Conservation (phyloP, 2,888 invertebrate genomes). For the Chelonus formosanus region DNA sequence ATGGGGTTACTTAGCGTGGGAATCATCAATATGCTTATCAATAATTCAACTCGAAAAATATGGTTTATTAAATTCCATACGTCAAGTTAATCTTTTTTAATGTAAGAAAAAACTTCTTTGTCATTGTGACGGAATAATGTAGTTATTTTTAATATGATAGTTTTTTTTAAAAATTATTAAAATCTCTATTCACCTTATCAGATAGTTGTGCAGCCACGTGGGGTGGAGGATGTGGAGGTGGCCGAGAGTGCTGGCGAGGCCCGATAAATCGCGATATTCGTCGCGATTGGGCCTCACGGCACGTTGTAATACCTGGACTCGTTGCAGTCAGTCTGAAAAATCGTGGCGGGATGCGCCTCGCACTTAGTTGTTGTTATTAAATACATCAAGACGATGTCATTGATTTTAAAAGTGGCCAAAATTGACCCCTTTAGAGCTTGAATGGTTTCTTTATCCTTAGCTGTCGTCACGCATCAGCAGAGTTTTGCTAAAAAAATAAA, state of each 20-base stretch:
- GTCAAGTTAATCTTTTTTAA: too few relatives aligned
- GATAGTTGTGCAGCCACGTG: conserved; percentile 62
- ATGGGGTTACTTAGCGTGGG: too few relatives aligned
- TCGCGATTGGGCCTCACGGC: conserved; percentile 31
- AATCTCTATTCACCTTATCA: conserved; percentile 54
- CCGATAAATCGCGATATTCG: conserved; percentile 38
- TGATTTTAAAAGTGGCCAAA: conserved; percentile 36
- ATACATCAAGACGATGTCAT: conserved; percentile 56
- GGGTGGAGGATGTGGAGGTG: conserved; percentile 59
- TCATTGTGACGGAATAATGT: neutral
- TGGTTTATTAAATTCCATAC: too few relatives aligned
- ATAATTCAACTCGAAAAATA: too few relatives aligned
- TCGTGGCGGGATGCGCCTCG: conserved; percentile 47
- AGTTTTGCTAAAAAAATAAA: too few relatives aligned
- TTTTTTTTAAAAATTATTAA: too few relatives aligned
- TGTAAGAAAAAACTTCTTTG: too few relatives aligned
- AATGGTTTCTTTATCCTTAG: neutral
- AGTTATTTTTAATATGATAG: too few relatives aligned
- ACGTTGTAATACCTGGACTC: conserved; percentile 47
- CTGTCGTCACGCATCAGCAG: conserved; percentile 31
- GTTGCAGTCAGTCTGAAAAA: conserved; percentile 52
- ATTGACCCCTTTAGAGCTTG: conserved; percentile 16
- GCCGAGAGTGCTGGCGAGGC: conserved; percentile 45
- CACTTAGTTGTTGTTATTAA: conserved; percentile 38
- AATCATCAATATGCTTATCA: too few relatives aligned